A percentile compares a stretch with the other conserved stretches of the same genome.
phyloP scores from a whole-genome alignment of 2,888 invertebrate species.

The Heliothis peltigera region DNA sequence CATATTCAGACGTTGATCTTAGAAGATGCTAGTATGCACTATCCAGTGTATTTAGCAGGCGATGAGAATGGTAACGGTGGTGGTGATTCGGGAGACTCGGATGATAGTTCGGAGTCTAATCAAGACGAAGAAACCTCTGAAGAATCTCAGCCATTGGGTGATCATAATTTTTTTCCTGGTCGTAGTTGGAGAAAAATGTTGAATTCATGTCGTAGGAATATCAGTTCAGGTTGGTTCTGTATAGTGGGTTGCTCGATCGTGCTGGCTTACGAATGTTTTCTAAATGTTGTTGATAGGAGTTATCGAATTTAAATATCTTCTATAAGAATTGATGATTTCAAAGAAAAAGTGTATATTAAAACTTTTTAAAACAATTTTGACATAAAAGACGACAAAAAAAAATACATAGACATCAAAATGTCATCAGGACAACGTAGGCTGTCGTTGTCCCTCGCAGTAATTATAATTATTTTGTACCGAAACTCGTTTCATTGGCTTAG shows the following conservation, averaged over 20 bases:
- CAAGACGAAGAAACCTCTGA: not conserved
- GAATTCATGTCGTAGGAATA: not conserved
- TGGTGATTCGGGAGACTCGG: not conserved
- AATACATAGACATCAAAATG: conserved; percentile 36
- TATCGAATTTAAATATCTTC: not conserved
- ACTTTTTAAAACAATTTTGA: not conserved
- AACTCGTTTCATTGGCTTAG: conserved; percentile 32
- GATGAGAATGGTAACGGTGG: not conserved
- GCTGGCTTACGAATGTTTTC: conserved; percentile 1
- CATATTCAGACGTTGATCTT: conserved; percentile 12
- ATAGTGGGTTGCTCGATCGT: conserved; percentile 9
- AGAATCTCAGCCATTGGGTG: not conserved
- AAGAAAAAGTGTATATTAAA: not conserved
- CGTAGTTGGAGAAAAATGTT: too few relatives aligned
- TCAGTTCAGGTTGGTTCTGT: conserved; percentile 12
- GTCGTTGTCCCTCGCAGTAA: conserved; percentile 13
- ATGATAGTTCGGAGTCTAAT: not conserved
- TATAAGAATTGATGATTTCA: not conserved
- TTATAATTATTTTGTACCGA: conserved; percentile 36
- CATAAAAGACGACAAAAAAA: not conserved
- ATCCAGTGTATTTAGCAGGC: conserved; percentile 4
- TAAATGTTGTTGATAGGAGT: not conserved
- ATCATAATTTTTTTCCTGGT: not conserved
- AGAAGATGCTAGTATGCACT: conserved; percentile 19
- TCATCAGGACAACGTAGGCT: conserved; percentile 20